Base-by-base conservation (phyloP, 2,888 invertebrate species). In the Tetramorium bicarinatum region DNA sequence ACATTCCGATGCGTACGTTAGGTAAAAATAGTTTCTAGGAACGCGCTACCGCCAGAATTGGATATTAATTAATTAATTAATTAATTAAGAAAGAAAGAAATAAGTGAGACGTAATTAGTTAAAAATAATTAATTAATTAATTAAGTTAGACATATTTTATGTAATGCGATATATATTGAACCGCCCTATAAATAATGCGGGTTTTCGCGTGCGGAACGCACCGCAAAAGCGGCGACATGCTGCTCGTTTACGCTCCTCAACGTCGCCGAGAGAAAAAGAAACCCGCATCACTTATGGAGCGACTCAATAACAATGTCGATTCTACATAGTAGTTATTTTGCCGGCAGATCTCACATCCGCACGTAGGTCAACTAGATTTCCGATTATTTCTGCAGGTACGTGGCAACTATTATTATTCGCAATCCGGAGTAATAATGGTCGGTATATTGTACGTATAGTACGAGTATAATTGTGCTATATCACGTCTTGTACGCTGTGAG, bases 341-440 rank as follows among this genome's bases (percentile, higher is more conserved):
- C 79, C 79, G 79, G 79, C 79, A 80, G 79, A 80, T 80, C 79
- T 80, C 79, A 80, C 79, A 80, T 80, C 79, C 79, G 74, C 74
- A 80, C 79, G 79, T 80, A 80, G 79, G 79, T 80, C 79, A 80
- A 74, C 79, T 80, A 80, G 79, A 80, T 80, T 80, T 80, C 79
- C 79, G 79, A 80, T 80, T 80, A 72, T 80, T 80, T 80, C 79
- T 80, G 59, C 79, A 80, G 79, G 79, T 80, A 80, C 79, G 79
- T 80, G 79, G 59, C 72, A 72, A 80, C 47, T 80, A 80, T 80
- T 80, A 80, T 72, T 80, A 80, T 80, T 66, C 77, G 71, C 77
- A 77, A 69, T 69, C 79, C 25, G 54, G 79, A 80, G 74, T 80
- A 80, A 80, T 72, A 74, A 80, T 9, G 79, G 79, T 80, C 79